Percentiles rank a stretch among this genome's conserved stretches.
phyloP scores from a whole-genome alignment of 2,113 vertebrate genomes.

The Bubo scandiacus region DNA sequence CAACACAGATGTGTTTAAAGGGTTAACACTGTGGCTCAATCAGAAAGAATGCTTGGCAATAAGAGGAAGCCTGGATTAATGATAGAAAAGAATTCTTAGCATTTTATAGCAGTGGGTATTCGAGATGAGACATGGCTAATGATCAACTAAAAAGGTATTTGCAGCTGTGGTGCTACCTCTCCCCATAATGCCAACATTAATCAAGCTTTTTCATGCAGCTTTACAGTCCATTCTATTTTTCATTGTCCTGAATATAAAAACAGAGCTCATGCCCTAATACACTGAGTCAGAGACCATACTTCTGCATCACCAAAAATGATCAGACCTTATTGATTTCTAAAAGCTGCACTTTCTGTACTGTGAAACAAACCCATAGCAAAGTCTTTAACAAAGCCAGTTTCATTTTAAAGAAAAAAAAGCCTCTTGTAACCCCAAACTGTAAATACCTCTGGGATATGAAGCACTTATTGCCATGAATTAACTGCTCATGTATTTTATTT shows the following conservation, averaged over 20 bases:
- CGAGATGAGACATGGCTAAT: slow-evolving; percentile 67
- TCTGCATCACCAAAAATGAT: slow-evolving; percentile 36
- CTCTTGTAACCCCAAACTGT: background rate
- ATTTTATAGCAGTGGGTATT: slow-evolving; percentile 67
- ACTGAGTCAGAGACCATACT: slow-evolving; percentile 49
- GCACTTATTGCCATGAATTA: background rate
- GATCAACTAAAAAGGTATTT: slow-evolving; percentile 72
- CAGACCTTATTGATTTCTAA: slow-evolving; percentile 38
- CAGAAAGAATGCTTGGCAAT: slow-evolving; percentile 70
- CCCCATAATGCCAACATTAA: slow-evolving; percentile 59
- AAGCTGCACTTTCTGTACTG: slow-evolving; percentile 1
- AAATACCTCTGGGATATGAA: background rate
- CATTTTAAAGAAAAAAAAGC: background rate
- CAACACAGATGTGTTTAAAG: slow-evolving; percentile 36
- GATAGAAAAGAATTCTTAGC: slow-evolving; percentile 69
- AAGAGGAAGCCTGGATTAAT: slow-evolving; percentile 67
- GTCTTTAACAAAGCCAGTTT: background rate
- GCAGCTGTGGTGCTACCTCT: slow-evolving; percentile 68
- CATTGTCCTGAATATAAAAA: slow-evolving; percentile 40
- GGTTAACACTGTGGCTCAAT: slow-evolving; percentile 66
- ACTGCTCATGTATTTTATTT: slow-evolving; percentile 32
- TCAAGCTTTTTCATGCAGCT: slow-evolving; percentile 61
- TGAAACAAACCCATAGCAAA: background rate
- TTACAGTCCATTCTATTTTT: slow-evolving; percentile 53
- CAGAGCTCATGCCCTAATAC: slow-evolving; percentile 19